A percentile compares a stretch with the other conserved stretches of the same genome.
Evolutionary conservation across 2,888 invertebrate species (phyloP).

Genomic region (Tenthredo livida): DNA sequence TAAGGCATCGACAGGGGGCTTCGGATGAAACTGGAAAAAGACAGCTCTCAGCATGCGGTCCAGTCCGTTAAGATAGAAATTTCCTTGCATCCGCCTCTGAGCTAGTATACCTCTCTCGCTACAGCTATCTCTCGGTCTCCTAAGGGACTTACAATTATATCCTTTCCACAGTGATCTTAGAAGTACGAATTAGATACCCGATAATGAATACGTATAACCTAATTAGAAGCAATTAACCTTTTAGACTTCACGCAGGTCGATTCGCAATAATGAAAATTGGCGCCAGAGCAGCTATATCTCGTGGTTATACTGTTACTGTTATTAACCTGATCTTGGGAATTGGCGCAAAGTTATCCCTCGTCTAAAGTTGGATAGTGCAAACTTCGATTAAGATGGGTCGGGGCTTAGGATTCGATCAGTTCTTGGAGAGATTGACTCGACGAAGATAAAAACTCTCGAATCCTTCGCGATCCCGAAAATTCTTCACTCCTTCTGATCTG

Average conservation of each 20-base stretch:
- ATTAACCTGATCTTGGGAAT: slow-evolving; percentile 21
- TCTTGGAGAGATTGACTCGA: background rate
- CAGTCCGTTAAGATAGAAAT: slow-evolving; percentile 20
- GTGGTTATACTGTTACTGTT: slow-evolving; percentile 40
- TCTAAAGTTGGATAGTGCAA: slow-evolving; percentile 45
- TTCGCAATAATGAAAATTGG: slow-evolving; percentile 42
- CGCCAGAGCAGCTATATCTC: slow-evolving; percentile 15
- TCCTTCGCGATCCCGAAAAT: slow-evolving; percentile 3
- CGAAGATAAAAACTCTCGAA: background rate
- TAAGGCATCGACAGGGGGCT: slow-evolving; percentile 27
- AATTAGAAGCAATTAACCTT: slow-evolving; percentile 49
- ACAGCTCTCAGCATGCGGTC: slow-evolving; percentile 42
- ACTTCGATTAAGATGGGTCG: slow-evolving; percentile 35
- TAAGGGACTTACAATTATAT: slow-evolving; percentile 35
- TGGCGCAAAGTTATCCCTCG: background rate
- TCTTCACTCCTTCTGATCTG: background rate
- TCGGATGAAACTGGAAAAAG: slow-evolving; percentile 39
- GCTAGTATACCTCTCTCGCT: background rate
- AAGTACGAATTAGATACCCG: slow-evolving; percentile 24
- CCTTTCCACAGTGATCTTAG: slow-evolving; percentile 22
- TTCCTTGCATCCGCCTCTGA: background rate
- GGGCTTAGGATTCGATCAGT: background rate
- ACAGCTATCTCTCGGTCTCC: slow-evolving; percentile 6
- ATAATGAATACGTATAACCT: slow-evolving; percentile 50
- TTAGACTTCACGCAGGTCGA: slow-evolving; percentile 41